These are phyloP conservation scores for Peucedramus taeniatus DNA, from an alignment of 2,113 vertebrate species.

Conservation along the genomic window DNA sequence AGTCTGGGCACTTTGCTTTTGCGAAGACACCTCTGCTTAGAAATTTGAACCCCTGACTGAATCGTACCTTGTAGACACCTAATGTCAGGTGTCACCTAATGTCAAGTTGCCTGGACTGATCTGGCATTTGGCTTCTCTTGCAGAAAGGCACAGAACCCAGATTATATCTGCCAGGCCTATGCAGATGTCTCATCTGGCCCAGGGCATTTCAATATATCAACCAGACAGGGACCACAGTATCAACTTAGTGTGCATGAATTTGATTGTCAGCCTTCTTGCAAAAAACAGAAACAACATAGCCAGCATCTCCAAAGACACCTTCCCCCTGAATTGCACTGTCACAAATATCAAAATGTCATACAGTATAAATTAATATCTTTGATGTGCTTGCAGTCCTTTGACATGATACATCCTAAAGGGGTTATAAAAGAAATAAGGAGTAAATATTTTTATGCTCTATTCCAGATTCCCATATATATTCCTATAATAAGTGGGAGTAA, in stretches of 20 bases:
- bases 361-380: not conserved
- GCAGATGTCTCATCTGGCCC: not conserved
- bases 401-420: not conserved
- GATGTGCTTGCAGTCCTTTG: not conserved
- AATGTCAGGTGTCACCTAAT: not conserved
- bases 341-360: not conserved
- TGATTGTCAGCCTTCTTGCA: not conserved
- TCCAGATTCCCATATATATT: not conserved
- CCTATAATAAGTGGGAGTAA: not conserved
- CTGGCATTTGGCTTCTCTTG: not conserved
- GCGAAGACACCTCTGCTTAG: not conserved
- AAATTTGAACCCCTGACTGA: not conserved
- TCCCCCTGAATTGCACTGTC: not conserved
- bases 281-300: not conserved
- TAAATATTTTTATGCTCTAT: not conserved
- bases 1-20: not conserved
- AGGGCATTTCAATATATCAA: not conserved
- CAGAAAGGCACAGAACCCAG: not conserved
- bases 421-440: not conserved
- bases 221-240: not conserved
- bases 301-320: not conserved
- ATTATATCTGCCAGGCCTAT: not conserved
- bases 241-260: not conserved
- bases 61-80: fast-evolving
- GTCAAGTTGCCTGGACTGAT: not conserved